phyloP scores from a whole-genome alignment of 2,113 vertebrate species.

The Puntigrus tetrazona region DNA sequence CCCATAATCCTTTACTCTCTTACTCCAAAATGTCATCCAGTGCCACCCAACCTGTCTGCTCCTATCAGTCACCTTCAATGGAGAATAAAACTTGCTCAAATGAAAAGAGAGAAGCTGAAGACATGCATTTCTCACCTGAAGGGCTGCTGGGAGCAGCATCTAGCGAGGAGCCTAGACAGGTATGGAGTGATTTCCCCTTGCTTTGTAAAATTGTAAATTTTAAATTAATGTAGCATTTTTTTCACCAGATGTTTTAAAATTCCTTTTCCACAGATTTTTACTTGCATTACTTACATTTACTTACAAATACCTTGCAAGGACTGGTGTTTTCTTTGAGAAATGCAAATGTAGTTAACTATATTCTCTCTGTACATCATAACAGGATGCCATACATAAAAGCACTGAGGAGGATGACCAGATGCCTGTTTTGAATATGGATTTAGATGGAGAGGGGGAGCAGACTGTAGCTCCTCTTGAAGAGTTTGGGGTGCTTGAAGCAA shows the following conservation, averaged over 20 bases:
- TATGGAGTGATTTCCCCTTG: conserved; percentile 42
- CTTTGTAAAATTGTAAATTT: background rate
- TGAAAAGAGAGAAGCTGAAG: conserved; percentile 16
- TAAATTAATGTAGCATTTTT: background rate
- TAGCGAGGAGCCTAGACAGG: conserved; percentile 59
- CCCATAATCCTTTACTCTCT: conserved; percentile 32
- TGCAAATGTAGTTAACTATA: background rate
- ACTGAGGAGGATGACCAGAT: conserved; percentile 39
- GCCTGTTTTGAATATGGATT: conserved; percentile 49
- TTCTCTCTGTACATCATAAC: background rate
- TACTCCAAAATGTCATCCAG: conserved; percentile 34
- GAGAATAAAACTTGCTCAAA: conserved; percentile 7
- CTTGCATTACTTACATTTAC: background rate
- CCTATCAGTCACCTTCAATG: conserved; percentile 12
- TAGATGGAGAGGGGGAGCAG: conserved; percentile 46
- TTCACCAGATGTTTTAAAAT: too few relatives aligned
- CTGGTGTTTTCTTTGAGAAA: background rate
- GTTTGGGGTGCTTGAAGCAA: conserved; percentile 62
- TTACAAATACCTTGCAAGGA: background rate
- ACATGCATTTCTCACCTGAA: conserved; percentile 50
- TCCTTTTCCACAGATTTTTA: background rate
- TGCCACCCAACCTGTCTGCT: conserved; percentile 29
- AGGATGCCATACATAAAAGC: conserved; percentile 36
- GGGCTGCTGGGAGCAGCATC: conserved; percentile 18
- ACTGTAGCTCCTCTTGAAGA: conserved; percentile 54